A percentile compares a stretch with the other conserved stretches of the same genome.
Evolutionary conservation across 2,888 invertebrate genomes (phyloP).

Genomic region (Andrena chrysosceles): DNA sequence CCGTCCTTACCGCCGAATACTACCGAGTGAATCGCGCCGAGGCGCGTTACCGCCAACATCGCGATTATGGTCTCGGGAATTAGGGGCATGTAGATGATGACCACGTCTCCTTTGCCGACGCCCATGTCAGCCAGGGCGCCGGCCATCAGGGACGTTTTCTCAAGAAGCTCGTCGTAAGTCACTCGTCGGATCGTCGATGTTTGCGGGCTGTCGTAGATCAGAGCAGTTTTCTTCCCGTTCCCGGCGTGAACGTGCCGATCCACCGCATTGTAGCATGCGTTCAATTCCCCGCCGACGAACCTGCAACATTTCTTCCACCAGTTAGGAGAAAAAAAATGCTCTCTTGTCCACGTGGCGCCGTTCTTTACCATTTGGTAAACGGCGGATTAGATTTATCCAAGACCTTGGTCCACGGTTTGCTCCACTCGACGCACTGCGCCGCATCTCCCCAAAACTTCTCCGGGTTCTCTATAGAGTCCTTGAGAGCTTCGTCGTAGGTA

Average conservation of each 20-base stretch:
- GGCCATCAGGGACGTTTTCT: constrained; percentile 92
- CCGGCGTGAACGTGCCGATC: constrained; percentile 95
- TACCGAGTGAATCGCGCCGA: constrained; percentile 97
- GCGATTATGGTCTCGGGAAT: constrained; percentile 96
- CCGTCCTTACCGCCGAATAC: constrained; percentile 93
- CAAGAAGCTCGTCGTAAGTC: constrained; percentile 92
- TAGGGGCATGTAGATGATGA: constrained; percentile 97
- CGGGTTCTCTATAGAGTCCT: constrained; percentile 90
- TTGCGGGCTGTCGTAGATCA: constrained; percentile 96
- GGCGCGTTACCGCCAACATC: constrained; percentile 94
- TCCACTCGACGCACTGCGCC: constrained; percentile 92
- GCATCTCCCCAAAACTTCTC: constrained; percentile 95
- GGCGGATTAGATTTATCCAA: constrained; percentile 93
- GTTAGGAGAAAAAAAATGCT: not conserved
- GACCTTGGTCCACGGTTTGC: constrained; percentile 93
- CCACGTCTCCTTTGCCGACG: constrained; percentile 92
- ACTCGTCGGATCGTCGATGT: constrained; percentile 91
- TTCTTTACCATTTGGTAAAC: constrained; percentile 95
- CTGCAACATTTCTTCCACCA: constrained; percentile 83
- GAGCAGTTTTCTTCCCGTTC: constrained; percentile 91
- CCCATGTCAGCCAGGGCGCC: constrained; percentile 92
- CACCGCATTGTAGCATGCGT: constrained; percentile 96
- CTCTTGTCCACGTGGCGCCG: no score
- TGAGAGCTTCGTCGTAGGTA: constrained; percentile 88
- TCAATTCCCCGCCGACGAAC: constrained; percentile 96